Base-by-base conservation (phyloP, 2,113 vertebrate species). In the Hystrix cristata region DNA sequence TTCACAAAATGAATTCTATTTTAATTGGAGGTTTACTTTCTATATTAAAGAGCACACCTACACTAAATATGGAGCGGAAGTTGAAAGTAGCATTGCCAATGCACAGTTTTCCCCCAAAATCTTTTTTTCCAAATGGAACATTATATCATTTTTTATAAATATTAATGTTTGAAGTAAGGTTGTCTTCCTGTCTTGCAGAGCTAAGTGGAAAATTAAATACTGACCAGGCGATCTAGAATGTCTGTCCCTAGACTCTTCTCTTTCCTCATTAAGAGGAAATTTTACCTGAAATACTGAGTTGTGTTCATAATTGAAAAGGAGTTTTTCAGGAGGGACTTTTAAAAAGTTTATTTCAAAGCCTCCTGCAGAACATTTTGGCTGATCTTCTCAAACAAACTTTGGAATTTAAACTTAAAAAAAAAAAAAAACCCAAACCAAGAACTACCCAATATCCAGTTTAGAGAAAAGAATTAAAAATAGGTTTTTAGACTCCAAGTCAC, bases 201-300 rank as follows among this genome's bases (percentile, higher is more conserved):
- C 38, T 92, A 96, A 97, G 87, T 97, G 80, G 79, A 67, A 97
- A 97, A 97, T 97, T 95, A 95, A 97, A 93, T 87, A 93, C 91
- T 96, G 89, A 93, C 43, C 74, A 86, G 90, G n/a, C 59, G 94
- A 43, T 43, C 34, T 34, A 21, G 2, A 95, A 96, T 34, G 90
- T 95, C 80, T 69, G 57, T 95, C 78, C 80, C 80, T 15, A 92
- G 65, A 95, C 87, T 69, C 60, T 90, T 80, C n/a, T 96, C 27
- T 83, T 88, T 78, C 62, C 81, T 97, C 82, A 95, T 90, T 88
- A 96, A n/a, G 57, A 92, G 60, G 43, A 89, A 95, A 71, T 96
- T 97, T 89, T 87, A 81, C 62, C 62, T 96, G 94, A 96, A 92
- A 92, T 94, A 95, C 31, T 90, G 65, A 90, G 31, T 67, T 92